These are phyloP conservation scores for Lithobates pipiens DNA, from an alignment of 2,797 vertebrate species.

Conservation along the genomic window DNA sequence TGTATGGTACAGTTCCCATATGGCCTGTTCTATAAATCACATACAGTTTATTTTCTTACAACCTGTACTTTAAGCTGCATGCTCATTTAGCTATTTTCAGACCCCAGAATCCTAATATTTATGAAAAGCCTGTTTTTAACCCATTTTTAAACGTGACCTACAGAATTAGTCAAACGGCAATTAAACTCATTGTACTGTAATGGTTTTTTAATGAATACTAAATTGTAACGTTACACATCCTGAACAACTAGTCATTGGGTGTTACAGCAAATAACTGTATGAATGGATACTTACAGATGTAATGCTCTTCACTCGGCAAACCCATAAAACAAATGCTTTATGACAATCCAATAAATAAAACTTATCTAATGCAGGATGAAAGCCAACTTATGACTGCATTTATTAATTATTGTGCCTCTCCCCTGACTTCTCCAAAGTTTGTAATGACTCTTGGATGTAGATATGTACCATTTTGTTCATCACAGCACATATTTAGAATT, in stretches of 20 bases:
- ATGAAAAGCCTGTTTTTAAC: constrained; percentile 36
- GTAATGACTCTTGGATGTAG: too few relatives aligned
- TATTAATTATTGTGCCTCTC: not conserved
- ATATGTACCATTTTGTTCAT: too few relatives aligned
- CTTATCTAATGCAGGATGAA: not conserved
- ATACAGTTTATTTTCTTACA: constrained; percentile 61
- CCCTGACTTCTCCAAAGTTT: not conserved
- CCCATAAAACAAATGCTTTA: not conserved
- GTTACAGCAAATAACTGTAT: not conserved
- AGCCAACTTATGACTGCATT: not conserved
- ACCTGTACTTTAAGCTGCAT: constrained; percentile 52
- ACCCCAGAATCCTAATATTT: constrained; percentile 56
- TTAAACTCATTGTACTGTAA: not conserved
- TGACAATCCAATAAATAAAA: constrained; percentile 9
- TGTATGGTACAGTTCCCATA: constrained; percentile 59
- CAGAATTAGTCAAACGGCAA: not conserved
- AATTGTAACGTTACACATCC: not conserved
- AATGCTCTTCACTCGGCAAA: not conserved
- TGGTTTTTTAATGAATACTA: constrained; percentile 11
- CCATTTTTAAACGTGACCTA: not conserved
- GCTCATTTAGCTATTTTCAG: constrained; percentile 55
- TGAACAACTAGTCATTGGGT: not conserved
- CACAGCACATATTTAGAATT: too few relatives aligned
- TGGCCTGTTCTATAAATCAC: constrained; percentile 56
- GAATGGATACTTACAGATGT: constrained; percentile 3